Conservation (phyloP, 2,888 invertebrate species). For the Diarsia rubi region DNA sequence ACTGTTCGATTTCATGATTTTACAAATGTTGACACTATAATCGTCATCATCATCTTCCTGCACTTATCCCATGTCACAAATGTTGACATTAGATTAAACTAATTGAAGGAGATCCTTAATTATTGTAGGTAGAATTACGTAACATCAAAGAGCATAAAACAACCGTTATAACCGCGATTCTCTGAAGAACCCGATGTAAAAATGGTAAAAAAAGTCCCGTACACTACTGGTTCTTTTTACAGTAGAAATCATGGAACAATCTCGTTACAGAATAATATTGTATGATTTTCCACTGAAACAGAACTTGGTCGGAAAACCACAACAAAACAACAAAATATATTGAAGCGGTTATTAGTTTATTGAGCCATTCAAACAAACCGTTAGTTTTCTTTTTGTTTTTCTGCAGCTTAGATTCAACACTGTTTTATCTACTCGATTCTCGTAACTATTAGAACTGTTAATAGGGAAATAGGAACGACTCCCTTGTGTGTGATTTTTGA, state of each 20-base stretch:
- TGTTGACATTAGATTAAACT: too few species aligned
- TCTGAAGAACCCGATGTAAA: neutral
- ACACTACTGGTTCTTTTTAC: constrained; percentile 21
- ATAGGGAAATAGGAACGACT: constrained; percentile 54
- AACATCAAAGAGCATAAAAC: neutral
- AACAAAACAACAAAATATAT: constrained; percentile 57
- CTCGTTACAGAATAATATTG: constrained; percentile 39
- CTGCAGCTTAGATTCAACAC: constrained; percentile 3
- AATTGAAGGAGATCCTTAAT: too few species aligned
- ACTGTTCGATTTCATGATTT: constrained; percentile 17
- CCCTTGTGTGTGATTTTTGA: constrained; percentile 61
- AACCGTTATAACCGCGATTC: neutral
- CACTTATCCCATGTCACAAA: too few species aligned
- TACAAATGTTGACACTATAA: too few species aligned
- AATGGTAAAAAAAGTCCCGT: neutral
- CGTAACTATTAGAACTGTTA: constrained; percentile 47
- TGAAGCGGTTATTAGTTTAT: constrained; percentile 44
- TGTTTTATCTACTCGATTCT: neutral
- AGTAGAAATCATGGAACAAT: constrained; percentile 29
- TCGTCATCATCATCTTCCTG: too few species aligned
- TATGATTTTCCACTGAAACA: constrained; percentile 12
- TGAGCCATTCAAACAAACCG: constrained; percentile 13
- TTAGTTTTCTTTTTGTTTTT: neutral
- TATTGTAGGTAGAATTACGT: neutral
- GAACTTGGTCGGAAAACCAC: constrained; percentile 27